Evolutionary conservation across 2,888 invertebrate species (phyloP), one percentile per base, ranked within the genome.

Genomic region (Melieria omissa): DNA sequence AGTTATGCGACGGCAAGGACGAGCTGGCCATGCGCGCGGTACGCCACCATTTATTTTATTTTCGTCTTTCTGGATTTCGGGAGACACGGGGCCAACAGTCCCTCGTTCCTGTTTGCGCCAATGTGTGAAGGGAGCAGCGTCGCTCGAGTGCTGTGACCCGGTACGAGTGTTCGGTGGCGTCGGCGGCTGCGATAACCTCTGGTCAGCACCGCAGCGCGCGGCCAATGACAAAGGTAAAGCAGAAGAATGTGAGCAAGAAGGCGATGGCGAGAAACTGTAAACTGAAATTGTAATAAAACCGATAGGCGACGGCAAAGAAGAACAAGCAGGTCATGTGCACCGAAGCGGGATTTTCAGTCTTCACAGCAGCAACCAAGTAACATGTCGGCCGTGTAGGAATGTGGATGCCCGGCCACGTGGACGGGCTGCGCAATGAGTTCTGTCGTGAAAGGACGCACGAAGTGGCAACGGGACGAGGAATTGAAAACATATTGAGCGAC

Each of bases 301-400:
- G 29, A 12, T 42, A 42, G 45, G 61, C 44, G 49, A 14, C 14
- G 42, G 44, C 46, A 16, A 14, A 58, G 29, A 29, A 70, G n/a
- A 16, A 61, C 5, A 63, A 57, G 47, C 47, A 49, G 65, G 70
- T 65, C 73, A 73, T 70, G 65, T 70, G 60, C 70, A 73, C 45
- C 49, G 57, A 65, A 70, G 54, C 63, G 55, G 14, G 65, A 65
- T 61, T 66, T 73, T 57, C 49, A 57, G 10, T n/a, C 10, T 54
- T 60, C 42, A 44, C 52, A 47, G 10, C 58, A 58, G 41, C 58
- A 58, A 16, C 14, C 52, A 14, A 4, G 6, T 29, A 29, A 10
- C n/a, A 9, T 29, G 14, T 29, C 58, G 58, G 29, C n/a, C 10
- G 10, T 9, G 52, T 52, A 64, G 16, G 45, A 46, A 52, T 62